Evolutionary conservation across 2,797 vertebrate species (phyloP).

Genomic region (Oceanodroma leucorhoa): DNA sequence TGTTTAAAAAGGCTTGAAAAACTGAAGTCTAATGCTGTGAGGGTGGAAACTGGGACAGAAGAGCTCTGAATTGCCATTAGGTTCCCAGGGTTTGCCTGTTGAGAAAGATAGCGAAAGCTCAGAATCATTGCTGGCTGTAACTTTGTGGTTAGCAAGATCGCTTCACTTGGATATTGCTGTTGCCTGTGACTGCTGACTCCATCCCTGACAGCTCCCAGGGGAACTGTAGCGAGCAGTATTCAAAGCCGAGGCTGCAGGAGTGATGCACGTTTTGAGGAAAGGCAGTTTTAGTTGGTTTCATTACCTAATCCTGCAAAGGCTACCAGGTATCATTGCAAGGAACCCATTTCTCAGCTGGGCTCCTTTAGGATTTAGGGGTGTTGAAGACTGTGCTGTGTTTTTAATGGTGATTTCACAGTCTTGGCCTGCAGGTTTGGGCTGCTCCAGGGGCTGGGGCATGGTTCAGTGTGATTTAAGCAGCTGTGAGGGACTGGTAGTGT

Average conservation of each 20-base stretch:
- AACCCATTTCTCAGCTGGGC: neutral
- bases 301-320: neutral
- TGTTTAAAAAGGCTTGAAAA: neutral
- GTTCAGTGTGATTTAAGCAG: neutral
- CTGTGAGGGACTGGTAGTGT: neutral
- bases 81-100: neutral
- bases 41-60: neutral
- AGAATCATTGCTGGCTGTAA: neutral
- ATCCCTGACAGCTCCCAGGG: neutral
- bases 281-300: rapidly evolving
- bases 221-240: neutral
- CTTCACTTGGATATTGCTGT: neutral
- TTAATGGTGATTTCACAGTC: neutral
- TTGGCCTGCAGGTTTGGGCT: neutral
- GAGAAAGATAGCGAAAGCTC: neutral
- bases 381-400: neutral
- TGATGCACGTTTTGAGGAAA: neutral
- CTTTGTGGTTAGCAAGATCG: neutral
- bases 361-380: no score
- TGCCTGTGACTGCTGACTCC: neutral
- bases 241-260: neutral
- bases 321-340: rapidly evolving
- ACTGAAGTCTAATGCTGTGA: neutral
- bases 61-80: neutral
- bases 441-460: neutral